These are phyloP conservation scores for Drosophila bunnanda DNA, from an alignment of 2,888 invertebrate genomes.

Conservation along the genomic window DNA sequence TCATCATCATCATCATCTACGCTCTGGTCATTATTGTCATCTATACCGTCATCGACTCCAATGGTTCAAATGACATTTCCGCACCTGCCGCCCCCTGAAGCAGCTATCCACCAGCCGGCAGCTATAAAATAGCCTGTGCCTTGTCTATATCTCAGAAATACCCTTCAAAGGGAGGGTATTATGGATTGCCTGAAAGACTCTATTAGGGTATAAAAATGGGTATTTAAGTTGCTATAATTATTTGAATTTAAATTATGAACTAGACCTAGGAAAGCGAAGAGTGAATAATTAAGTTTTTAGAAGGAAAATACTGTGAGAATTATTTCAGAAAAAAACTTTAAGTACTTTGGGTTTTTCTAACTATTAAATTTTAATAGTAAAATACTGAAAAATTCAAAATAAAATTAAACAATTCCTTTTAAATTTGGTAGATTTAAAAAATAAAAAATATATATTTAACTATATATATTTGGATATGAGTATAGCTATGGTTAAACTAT, in stretches of 20 bases:
- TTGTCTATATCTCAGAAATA: conserved; percentile 48
- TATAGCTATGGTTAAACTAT: too few relatives aligned
- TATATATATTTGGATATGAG: too few relatives aligned
- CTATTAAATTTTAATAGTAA: too few relatives aligned
- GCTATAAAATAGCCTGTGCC: conserved; percentile 62
- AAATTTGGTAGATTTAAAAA: not conserved
- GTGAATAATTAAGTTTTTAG: not conserved
- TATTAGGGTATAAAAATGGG: not conserved
- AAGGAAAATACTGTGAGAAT: not conserved
- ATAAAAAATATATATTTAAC: too few relatives aligned
- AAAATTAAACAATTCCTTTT: not conserved
- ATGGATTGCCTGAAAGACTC: not conserved
- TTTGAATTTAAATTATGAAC: not conserved
- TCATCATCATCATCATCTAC: conserved; percentile 46
- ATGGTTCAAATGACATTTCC: conserved; percentile 49
- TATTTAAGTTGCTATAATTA: not conserved
- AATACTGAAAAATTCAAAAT: too few relatives aligned
- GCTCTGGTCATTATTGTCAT: conserved; percentile 48
- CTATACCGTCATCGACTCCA: conserved; percentile 53
- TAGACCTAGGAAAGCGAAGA: not conserved
- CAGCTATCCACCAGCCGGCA: conserved; percentile 31
- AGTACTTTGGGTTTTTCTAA: too few relatives aligned
- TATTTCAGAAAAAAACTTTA: not conserved
- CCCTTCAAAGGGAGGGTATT: conserved; percentile 1
- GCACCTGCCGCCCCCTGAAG: conserved; percentile 29